phyloP scores from a whole-genome alignment of 2,113 vertebrate genomes.

The Sphyrna mokarran region DNA sequence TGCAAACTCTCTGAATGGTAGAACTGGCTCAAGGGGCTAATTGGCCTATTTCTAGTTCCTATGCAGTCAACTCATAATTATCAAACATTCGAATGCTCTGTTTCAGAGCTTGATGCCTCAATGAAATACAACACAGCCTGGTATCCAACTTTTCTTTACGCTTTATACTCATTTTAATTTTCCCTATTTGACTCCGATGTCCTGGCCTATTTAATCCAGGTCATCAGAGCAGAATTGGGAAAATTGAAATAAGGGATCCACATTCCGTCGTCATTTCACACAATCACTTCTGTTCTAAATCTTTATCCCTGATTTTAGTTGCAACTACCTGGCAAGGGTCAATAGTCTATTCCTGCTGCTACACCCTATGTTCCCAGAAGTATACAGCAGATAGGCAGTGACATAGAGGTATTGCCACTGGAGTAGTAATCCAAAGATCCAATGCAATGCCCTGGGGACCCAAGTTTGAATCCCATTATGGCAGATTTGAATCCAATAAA shows the following conservation, averaged over 20 bases:
- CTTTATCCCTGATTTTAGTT: neutral
- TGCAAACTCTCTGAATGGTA: neutral
- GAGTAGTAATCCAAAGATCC: too few relatives aligned
- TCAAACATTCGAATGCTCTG: neutral
- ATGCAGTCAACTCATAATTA: neutral
- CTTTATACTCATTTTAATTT: neutral
- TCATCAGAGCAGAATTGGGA: too few relatives aligned
- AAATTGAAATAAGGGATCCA: neutral
- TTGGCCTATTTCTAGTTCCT: neutral
- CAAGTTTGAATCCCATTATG: too few relatives aligned
- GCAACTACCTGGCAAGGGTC: neutral
- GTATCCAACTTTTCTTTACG: neutral
- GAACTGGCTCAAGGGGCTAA: neutral
- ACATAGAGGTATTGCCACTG: too few relatives aligned
- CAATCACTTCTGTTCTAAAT: neutral
- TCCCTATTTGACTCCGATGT: neutral
- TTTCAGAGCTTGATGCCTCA: neutral
- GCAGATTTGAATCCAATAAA: too few relatives aligned
- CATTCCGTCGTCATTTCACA: neutral
- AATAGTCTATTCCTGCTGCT: too few relatives aligned
- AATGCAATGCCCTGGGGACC: too few relatives aligned
- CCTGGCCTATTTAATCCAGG: too few relatives aligned
- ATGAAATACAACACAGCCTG: neutral
- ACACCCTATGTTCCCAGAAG: too few relatives aligned
- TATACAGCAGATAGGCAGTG: too few relatives aligned